These are phyloP conservation scores for Micrastur ruficollis DNA, from an alignment of 2,797 vertebrate genomes.

Conservation along the genomic window DNA sequence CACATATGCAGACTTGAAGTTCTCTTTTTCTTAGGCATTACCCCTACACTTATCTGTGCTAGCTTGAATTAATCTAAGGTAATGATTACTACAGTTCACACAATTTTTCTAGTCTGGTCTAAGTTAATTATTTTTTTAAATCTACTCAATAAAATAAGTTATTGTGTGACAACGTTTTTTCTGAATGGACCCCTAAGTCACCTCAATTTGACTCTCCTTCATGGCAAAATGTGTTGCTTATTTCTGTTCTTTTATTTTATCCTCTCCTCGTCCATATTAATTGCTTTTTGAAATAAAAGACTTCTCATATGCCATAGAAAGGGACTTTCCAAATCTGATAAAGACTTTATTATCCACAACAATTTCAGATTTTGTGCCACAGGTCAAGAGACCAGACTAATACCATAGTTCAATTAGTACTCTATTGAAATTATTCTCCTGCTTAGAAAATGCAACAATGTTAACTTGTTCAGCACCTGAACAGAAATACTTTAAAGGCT, in stretches of 20 bases:
- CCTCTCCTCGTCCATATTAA: not conserved
- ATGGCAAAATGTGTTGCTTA: not conserved
- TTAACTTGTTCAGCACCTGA: conserved; percentile 41
- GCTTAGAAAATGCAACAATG: conserved; percentile 30
- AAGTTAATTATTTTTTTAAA: not conserved
- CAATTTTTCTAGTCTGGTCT: not conserved
- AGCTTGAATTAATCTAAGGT: not conserved
- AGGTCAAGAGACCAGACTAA: conserved; percentile 42
- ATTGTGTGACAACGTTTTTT: not conserved
- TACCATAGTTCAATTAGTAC: not conserved
- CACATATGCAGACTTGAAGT: not conserved
- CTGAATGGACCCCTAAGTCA: not conserved
- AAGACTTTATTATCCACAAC: conserved; percentile 27
- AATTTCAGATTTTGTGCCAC: not conserved
- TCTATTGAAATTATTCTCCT: conserved; percentile 3
- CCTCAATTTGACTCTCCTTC: not conserved
- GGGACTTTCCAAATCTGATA: conserved; percentile 17
- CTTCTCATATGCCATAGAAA: not conserved
- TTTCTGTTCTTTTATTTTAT: not conserved
- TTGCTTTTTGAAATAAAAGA: not conserved
- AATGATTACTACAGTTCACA: not conserved
- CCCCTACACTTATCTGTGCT: not conserved
- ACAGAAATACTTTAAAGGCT: conserved; percentile 37
- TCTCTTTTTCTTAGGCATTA: not conserved
- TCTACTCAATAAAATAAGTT: not conserved